These are phyloP conservation scores for Mirza zaza DNA, from an alignment of 2,113 vertebrate species.

Conservation along the genomic window DNA sequence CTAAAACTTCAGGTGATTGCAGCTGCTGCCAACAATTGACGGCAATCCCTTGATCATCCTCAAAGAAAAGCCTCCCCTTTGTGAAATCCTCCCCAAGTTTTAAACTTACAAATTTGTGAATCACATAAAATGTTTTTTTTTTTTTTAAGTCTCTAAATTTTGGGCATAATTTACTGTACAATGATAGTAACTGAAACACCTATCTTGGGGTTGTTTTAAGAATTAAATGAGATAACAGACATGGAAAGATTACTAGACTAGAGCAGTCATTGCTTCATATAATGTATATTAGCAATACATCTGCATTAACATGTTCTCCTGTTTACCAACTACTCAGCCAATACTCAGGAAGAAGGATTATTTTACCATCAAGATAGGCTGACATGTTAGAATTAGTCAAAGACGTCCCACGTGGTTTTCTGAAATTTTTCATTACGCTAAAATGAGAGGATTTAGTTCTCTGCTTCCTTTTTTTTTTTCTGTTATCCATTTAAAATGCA, in stretches of 20 bases:
- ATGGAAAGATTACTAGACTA: neutral
- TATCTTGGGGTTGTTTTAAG: neutral
- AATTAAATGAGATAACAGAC: neutral
- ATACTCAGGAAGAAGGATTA: too few species aligned
- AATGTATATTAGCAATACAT: neutral
- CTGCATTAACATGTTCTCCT: accelerated
- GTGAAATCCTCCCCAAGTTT: neutral
- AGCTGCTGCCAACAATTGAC: neutral
- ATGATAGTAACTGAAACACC: neutral
- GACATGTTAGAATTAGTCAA: neutral
- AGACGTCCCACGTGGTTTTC: neutral
- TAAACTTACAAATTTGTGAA: neutral
- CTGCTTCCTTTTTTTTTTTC: neutral
- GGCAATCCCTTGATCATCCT: accelerated
- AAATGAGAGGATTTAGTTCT: neutral
- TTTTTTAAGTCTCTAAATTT: neutral
- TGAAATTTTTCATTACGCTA: neutral
- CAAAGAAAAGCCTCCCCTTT: neutral
- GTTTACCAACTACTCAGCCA: neutral
- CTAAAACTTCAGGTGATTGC: neutral
- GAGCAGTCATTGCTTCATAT: accelerated
- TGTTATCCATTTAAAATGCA: neutral
- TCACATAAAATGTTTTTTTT: neutral
- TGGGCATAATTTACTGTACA: neutral
- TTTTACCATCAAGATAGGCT: neutral